Base-by-base conservation (phyloP, 2,888 invertebrate genomes). In the Drosophila planitibia region DNA sequence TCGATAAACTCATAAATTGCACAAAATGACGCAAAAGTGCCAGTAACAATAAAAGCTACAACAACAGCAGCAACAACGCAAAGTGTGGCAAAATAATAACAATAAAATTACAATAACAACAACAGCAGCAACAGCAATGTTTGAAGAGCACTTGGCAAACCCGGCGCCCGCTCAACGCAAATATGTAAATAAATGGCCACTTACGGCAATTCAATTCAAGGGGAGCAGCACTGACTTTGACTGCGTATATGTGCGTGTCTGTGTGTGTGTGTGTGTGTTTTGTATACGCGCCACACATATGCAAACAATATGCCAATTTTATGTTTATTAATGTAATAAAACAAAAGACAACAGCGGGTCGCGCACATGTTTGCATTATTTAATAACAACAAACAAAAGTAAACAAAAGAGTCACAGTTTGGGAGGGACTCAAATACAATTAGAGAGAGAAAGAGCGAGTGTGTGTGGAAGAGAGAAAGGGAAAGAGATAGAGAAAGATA, bases 131-230 rank as follows among this genome's bases (percentile, higher is more conserved):
- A 63, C 53, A 60, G 67, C 68, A 78, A 73, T 69, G 73, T 78
- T 78, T 90, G 81, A 85, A 89, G 76, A 76, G 88, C 77, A 89
- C 85, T 81, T 81, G 83, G 81, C 81, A 76, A 68, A 60, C 63
- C 66, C 64, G 71, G 55, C 70, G 76, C 64, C 61, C 85, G 88
- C 83, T 89, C 87, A 72, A 81, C 74, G 81, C 74, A 85, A 87
- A 87, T 91, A 91, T 87, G 91, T 69, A 90, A 91, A 88, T 88
- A 88, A 88, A 89, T 87, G 85, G 87, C 85, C 87, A 91, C 91
- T 88, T 91, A 79, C 72, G 88, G 91, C 79, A 77, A 85, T 81
- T 87, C 83, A 89, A 89, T 84, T 58, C 58, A 58, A 74, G 76
- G 51, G 70, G 60, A 51, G 37, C 54, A 37, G 39, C 28, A 44